Conservation (phyloP, 2,797 vertebrate species). For the Pelobates cultripes region DNA sequence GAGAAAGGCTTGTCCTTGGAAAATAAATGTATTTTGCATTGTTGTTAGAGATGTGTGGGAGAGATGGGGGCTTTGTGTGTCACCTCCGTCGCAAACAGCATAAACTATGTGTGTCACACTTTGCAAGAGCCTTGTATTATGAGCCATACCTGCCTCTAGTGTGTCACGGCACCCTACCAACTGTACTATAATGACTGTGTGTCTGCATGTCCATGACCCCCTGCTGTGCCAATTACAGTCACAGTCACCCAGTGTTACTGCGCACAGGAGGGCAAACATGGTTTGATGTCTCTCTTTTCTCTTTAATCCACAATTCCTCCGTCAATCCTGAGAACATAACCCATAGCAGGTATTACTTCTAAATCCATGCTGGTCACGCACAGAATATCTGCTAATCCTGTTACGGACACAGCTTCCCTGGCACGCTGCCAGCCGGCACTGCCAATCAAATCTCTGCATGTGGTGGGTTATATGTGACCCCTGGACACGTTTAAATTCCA, state of each 20-base stretch:
- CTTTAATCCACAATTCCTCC: slow-evolving; percentile 8
- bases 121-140: background rate
- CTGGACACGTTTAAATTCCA: no score
- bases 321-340: slow-evolving; percentile 20
- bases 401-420: slow-evolving; percentile 33
- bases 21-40: background rate
- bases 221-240: background rate
- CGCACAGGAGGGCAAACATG: background rate
- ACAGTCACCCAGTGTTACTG: background rate
- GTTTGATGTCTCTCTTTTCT: background rate
- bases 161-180: background rate
- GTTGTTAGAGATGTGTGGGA: background rate
- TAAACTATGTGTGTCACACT: no score
- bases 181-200: no score
- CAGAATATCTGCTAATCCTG: slow-evolving; percentile 28
- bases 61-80: background rate
- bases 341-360: slow-evolving; percentile 34
- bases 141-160: background rate
- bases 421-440: background rate
- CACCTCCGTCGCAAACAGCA: no score
- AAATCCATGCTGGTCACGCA: slow-evolving; percentile 13
- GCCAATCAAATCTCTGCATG: background rate
- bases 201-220: background rate
- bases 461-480: no score
- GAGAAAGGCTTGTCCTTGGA: background rate